A percentile compares a stretch with the other conserved stretches of the same genome.
Evolutionary conservation across 1,140 invertebrate species (phyloP).

Genomic region (Pantala flavescens): DNA sequence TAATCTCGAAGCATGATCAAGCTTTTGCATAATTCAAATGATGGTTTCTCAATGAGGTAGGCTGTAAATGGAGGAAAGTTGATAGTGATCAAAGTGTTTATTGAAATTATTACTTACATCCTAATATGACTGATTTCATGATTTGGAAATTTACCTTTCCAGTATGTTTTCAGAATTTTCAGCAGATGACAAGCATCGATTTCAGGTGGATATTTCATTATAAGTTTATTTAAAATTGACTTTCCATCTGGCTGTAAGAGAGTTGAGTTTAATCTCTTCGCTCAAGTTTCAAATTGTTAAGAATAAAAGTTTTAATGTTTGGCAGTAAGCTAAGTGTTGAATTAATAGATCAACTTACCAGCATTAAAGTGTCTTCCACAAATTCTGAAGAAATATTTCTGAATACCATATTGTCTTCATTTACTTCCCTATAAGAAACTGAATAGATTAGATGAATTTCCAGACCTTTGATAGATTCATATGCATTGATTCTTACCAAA

Average conservation of each 20-base stretch:
- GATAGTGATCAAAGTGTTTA: background rate
- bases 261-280: constrained; percentile 20
- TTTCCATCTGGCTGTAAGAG: constrained; percentile 39
- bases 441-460: constrained; percentile 14
- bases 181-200: constrained; percentile 49
- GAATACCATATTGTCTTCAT: constrained; percentile 62
- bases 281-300: no score
- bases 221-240: constrained; percentile 37
- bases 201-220: constrained; percentile 50
- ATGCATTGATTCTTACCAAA: constrained; percentile 42
- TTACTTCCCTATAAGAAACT: constrained; percentile 52
- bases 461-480: no score
- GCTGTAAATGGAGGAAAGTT: constrained; percentile 29
- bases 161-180: constrained; percentile 48
- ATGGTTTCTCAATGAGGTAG: constrained; percentile 42
- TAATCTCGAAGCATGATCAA: constrained; percentile 56
- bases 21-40: constrained; percentile 50
- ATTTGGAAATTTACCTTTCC: constrained; percentile 38
- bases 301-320: no score
- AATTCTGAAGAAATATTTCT: constrained; percentile 50
- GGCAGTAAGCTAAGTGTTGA: no score
- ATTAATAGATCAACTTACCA: constrained; percentile 29
- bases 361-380: constrained; percentile 40
- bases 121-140: no score
- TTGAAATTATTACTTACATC: background rate